phyloP scores from a whole-genome alignment of 2,113 vertebrate species.

The Lophius piscatorius region DNA sequence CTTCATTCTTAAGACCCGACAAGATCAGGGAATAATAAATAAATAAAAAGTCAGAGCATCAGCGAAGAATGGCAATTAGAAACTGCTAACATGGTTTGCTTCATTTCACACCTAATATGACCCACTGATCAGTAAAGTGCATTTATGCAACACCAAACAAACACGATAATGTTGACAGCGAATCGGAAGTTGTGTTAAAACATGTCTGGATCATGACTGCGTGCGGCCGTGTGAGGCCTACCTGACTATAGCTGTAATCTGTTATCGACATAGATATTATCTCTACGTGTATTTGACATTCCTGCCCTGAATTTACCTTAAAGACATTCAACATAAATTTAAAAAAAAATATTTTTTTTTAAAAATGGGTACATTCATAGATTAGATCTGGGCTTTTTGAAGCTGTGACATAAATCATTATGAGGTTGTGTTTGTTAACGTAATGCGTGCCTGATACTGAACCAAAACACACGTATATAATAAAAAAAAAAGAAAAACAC shows the following conservation, averaged over 20 bases:
- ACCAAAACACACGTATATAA: conserved; percentile 32
- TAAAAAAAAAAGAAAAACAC: conserved; percentile 48
- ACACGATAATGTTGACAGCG: conserved; percentile 78
- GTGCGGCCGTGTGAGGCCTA: conserved; percentile 76
- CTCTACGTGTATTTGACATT: conserved; percentile 78
- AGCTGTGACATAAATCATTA: conserved; percentile 61
- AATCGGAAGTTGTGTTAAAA: conserved; percentile 76
- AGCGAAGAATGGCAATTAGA: conserved; percentile 51
- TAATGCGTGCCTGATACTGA: conserved; percentile 57
- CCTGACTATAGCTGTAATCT: conserved; percentile 79
- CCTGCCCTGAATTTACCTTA: conserved; percentile 79
- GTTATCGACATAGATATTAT: conserved; percentile 77
- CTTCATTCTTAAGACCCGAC: conserved; percentile 66
- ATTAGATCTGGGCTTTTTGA: conserved; percentile 79
- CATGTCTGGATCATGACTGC: conserved; percentile 73
- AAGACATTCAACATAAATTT: conserved; percentile 65
- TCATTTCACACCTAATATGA: conserved; percentile 76
- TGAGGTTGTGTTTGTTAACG: conserved; percentile 67
- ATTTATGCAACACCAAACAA: conserved; percentile 82
- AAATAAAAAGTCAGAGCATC: conserved; percentile 61
- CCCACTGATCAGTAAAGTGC: conserved; percentile 83
- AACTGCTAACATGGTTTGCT: conserved; percentile 70
- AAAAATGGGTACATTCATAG: conserved; percentile 79
- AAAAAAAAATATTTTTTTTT: conserved; percentile 8
- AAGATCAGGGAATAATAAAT: conserved; percentile 51